Conservation (phyloP, 2,888 invertebrate genomes). For the Pandemis cinnamomeana region DNA sequence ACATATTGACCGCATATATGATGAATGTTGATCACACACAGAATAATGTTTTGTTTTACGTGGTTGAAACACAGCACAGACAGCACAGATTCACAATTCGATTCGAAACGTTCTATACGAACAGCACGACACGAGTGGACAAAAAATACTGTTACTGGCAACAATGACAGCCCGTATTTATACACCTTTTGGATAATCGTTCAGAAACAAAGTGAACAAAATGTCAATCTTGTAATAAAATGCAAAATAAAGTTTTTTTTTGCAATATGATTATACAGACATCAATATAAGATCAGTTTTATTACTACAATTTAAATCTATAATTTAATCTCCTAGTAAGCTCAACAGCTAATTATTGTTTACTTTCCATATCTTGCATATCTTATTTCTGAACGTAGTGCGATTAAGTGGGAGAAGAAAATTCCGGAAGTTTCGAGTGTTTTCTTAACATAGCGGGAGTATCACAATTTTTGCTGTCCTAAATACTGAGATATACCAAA, state of each 20-base stretch:
- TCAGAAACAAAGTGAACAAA: slow-evolving; percentile 14
- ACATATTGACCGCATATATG: slow-evolving; percentile 37
- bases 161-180: slow-evolving; percentile 29
- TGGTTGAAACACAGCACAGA: slow-evolving; percentile 19
- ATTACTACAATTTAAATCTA: no score
- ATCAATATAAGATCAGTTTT: no score
- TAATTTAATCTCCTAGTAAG: background rate
- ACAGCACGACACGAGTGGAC: no score
- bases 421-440: slow-evolving; percentile 55
- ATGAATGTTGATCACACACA: background rate
- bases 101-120: background rate
- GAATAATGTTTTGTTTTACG: slow-evolving; percentile 18
- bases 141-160: slow-evolving; percentile 40
- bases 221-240: no score
- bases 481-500: background rate
- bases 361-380: background rate
- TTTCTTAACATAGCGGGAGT: slow-evolving; percentile 38
- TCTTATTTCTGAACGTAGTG: slow-evolving; percentile 22
- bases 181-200: slow-evolving; percentile 3
- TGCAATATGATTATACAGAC: no score
- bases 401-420: slow-evolving; percentile 43
- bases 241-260: no score
- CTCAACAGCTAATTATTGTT: background rate
- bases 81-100: slow-evolving; percentile 22
- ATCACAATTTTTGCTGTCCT: background rate